Percentiles rank a stretch among this genome's conserved stretches.
phyloP scores from a whole-genome alignment of 1,140 invertebrate species.

The Pentalonia nigronervosa region DNA sequence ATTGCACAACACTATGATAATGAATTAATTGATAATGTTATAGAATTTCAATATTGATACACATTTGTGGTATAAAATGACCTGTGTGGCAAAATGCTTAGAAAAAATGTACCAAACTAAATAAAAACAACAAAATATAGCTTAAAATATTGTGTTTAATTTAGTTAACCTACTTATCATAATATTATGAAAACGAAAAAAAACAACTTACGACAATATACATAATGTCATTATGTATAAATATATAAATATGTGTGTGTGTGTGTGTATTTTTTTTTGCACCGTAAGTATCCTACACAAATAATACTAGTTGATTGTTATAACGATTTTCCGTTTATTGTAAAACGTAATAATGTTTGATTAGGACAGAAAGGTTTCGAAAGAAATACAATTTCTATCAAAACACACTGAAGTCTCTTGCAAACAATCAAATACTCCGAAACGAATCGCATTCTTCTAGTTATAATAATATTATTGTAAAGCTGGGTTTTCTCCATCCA shows the following conservation, averaged over 20 bases:
- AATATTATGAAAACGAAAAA: neutral
- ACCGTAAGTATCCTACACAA: neutral
- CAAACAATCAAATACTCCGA: neutral
- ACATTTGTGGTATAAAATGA: too few species aligned
- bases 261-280: neutral
- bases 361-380: slow-evolving; percentile 33
- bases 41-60: too few species aligned
- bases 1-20: too few species aligned
- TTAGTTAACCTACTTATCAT: neutral
- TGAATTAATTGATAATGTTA: neutral
- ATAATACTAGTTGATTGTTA: slow-evolving; percentile 5
- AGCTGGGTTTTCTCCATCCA: neutral
- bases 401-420: neutral
- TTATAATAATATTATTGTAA: slow-evolving; percentile 5
- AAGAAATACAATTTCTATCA: slow-evolving; percentile 25
- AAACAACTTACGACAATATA: neutral
- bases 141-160: neutral
- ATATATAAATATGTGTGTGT: neutral
- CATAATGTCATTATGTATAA: neutral
- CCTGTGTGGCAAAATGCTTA: too few species aligned
- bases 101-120: neutral
- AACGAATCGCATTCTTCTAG: neutral
- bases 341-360: slow-evolving; percentile 33
- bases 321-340: neutral
- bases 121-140: neutral